Base-by-base conservation (phyloP, 2,888 invertebrate genomes). In the Anarsia innoxiella region DNA sequence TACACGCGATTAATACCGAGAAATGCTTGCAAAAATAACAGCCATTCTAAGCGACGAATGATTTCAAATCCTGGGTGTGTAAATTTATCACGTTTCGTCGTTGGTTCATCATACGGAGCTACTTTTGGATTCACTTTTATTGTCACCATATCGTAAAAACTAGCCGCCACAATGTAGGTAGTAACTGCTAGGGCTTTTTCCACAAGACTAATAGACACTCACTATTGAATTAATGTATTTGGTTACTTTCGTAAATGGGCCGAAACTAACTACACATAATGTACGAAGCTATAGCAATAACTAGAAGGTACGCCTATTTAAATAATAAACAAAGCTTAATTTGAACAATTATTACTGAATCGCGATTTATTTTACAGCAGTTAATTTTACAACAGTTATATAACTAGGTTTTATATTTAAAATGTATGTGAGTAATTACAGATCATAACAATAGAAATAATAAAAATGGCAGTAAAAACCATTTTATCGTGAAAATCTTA, bases 1-100 rank as follows among this genome's bases (percentile, higher is more conserved):
- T 60, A 64, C 0, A 59, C 23, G 15, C 73, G 56, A 36, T 66
- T 65, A 1, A 70, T 46, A 1, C 65, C 73, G n/a, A 3, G 69
- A 23, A 0, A 62, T 2, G 2, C 56, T 40, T 40, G 57, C 57
- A 0, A 50, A 4, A 12, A 37, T 38, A 23, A 70, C 50, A 14
- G 61, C 39, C 23, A 42, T 47, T 40, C 50, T 63, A 2, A 64
- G 42, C 19, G n/a, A n/a, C n/a, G n/a, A n/a, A n/a, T 60, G 52
- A 6, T 48, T 40, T 19, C 3, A 19, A 19, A 19, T 3, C 3
- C 8, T 41, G 40, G 2, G 37, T n/a, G 5, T 31, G 13, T 14
- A 45, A 56, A 48, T 54, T 59, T 29, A 56, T 51, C 8, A 44
- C 44, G 37, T 56, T 57, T 2, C 40, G 29, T 5, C 42, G 12